phyloP scores from a whole-genome alignment of 1,140 invertebrate genomes.

The Acromyrmex charruanus region DNA sequence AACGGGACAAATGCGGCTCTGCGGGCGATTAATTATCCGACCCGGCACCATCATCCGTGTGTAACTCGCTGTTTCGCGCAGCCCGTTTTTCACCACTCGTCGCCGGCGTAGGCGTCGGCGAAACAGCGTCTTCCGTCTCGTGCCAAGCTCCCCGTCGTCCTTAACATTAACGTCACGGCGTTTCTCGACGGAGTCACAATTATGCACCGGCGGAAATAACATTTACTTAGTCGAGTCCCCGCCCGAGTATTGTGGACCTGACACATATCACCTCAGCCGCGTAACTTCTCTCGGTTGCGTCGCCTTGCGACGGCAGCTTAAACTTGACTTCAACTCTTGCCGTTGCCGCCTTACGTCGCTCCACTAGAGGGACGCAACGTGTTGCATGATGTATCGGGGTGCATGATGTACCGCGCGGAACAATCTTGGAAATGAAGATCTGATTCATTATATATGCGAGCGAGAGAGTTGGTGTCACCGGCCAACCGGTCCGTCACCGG shows the following conservation, averaged over 20 bases:
- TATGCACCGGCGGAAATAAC: conserved; percentile 82
- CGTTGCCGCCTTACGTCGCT: conserved; percentile 33
- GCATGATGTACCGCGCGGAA: background rate
- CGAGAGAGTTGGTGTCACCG: conserved; percentile 22
- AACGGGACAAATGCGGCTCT: conserved; percentile 41
- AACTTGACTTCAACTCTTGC: conserved; percentile 78
- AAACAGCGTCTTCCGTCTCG: conserved; percentile 48
- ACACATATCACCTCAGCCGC: conserved; percentile 81
- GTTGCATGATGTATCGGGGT: conserved; percentile 70
- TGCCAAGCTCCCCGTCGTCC: conserved; percentile 65
- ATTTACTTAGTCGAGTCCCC: conserved; percentile 81
- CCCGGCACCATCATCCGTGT: conserved; percentile 38
- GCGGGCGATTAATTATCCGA: conserved; percentile 53
- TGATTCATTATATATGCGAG: conserved; percentile 45
- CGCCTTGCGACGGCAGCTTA: conserved; percentile 75
- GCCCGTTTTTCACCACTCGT: conserved; percentile 62
- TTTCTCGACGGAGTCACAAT: conserved; percentile 79
- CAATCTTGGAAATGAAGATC: conserved; percentile 45
- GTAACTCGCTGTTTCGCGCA: conserved; percentile 42
- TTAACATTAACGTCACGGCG: conserved; percentile 78
- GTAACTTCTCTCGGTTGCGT: conserved; percentile 77
- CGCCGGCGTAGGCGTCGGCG: conserved; percentile 52
- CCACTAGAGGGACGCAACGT: conserved; percentile 70
- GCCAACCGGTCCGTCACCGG: background rate
- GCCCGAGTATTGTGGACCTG: conserved; percentile 80